Base-by-base conservation (phyloP, 2,797 vertebrate species). In the Orestias chungarensis region DNA sequence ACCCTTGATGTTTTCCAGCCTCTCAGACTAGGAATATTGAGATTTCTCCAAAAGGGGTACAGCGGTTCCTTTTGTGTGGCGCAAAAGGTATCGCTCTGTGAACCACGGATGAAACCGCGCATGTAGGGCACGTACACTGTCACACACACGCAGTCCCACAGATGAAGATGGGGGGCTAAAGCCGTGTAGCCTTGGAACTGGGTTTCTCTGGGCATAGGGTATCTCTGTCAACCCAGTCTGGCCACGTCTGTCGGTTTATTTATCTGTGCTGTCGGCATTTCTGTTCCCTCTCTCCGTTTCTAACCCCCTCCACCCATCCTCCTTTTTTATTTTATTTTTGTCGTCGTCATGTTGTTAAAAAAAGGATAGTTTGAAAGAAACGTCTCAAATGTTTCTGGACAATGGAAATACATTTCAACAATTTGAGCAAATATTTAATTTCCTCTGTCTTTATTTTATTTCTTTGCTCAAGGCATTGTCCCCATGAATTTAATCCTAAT, bases 201-300 rank as follows among this genome's bases (percentile, higher is more conserved):
- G 59, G 71, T 83, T 90, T 87, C 76, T 83, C 68, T n/a, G n/a
- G 79, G 83, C 82, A 73, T 55, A 75, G 77, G 81, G 81, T 66
- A 68, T 82, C 82, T 73, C 66, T 17, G 38, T 75, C 44, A 69
- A 75, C 83, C 84, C 76, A n/a, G 66, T 75, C 61, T 82, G 74
- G 82, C 70, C 71, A 27, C 75, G 76, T 87, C 91, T 87, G 73
- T 85, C 87, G 76, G 76, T 89, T 90, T 85, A 82, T 88, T 89
- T 91, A 89, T 87, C 83, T 83, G 35, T 9, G 35, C 77, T n/a
- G 74, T 82, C 81, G 83, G 71, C 70, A 38, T 81, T 62, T 85
- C 55, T 50, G 67, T 74, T 71, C 57, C 47, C 65, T 33, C 64
- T 35, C 4, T 38, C n/a, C 33, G 6, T 15, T 35, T 47, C n/a